phyloP scores from a whole-genome alignment of 1,140 invertebrate species.

The Drosophila ohnishii region DNA sequence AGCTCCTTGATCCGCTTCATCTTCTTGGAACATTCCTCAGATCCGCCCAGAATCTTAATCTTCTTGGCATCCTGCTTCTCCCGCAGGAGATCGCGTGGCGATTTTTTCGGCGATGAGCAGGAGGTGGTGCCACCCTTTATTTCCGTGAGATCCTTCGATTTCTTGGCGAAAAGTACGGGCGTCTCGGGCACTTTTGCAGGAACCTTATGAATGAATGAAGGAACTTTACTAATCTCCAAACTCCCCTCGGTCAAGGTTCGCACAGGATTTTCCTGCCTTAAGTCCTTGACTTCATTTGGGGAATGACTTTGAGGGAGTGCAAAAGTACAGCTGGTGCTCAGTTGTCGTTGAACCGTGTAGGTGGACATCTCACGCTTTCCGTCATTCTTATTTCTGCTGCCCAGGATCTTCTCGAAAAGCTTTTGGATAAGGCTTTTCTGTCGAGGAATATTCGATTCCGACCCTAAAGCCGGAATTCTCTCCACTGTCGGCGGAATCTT shows the following conservation, averaged over 20 bases:
- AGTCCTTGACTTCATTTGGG: not conserved
- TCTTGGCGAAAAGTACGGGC: constrained; percentile 1
- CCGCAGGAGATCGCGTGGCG: constrained; percentile 8
- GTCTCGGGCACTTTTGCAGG: not conserved
- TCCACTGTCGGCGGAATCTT: not conserved
- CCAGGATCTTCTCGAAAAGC: constrained; percentile 23
- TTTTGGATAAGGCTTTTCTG: constrained; percentile 4
- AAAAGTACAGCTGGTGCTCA: not conserved
- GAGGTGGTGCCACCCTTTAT: constrained; percentile 14
- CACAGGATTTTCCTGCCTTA: not conserved
- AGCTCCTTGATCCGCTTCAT: constrained; percentile 1
- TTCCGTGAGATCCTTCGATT: constrained; percentile 18
- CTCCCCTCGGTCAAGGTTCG: not conserved
- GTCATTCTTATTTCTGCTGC: not conserved
- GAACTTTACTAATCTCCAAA: no score
- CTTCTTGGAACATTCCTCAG: constrained; percentile 14
- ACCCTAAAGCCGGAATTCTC: not conserved
- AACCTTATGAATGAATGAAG: no score
- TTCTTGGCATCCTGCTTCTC: constrained; percentile 11
- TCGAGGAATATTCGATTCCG: no score
- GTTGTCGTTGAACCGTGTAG: constrained; percentile 1
- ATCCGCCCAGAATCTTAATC: constrained; percentile 28
- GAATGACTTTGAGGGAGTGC: not conserved
- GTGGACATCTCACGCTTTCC: constrained; percentile 23
- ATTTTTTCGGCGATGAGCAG: constrained; percentile 5